Base-by-base conservation (phyloP, 1,140 invertebrate genomes). In the Drosophila simulans region DNA sequence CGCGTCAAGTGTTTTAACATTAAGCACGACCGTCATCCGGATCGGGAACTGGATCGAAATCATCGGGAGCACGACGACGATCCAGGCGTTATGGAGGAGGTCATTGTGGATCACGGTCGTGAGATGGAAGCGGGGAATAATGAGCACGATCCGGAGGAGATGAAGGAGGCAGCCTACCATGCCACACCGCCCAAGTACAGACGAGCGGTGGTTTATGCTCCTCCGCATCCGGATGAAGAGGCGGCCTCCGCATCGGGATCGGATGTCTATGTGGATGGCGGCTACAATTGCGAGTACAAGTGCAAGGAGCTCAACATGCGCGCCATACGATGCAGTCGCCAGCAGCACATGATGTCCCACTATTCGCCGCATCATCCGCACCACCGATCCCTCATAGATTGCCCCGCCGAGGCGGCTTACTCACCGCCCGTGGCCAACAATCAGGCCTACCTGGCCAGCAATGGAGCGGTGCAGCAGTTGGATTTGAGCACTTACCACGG, bases 211-310 rank as follows among this genome's bases (percentile, higher is more conserved):
- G 76, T 88, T 48, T 88, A 88, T 66, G 83, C 75, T 15, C 64
- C 83, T 5, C 73, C 53, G 4, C 60, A 54, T 43, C 34, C 53
- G 13, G 58, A 78, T 22, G 69, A 82, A 2, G 82, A 77, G 27
- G 56, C 63, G 5, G 15, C 65, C n/a, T 63, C 71, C 7, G 62
- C 37, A 4, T 49, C 27, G 25, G 48, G n/a, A 8, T 25, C 69
- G 34, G 84, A 89, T 1, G 76, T 70, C 17, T 85, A 83, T 27
- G 48, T 77, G 46, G 84, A 91, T 40, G 71, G 58, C 64, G 82
- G 65, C 52, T 91, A 89, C 43, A 88, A 91, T 31, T 92, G 91
- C 70, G 84, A 91, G 37, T 92, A 86, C 69, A 92, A 91, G 68
- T 90, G 80, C 74, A 90, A 80, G 70, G 82, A 91, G 65, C 72